phyloP scores from a whole-genome alignment of 2,888 invertebrate genomes.

The Clostera curtula region DNA sequence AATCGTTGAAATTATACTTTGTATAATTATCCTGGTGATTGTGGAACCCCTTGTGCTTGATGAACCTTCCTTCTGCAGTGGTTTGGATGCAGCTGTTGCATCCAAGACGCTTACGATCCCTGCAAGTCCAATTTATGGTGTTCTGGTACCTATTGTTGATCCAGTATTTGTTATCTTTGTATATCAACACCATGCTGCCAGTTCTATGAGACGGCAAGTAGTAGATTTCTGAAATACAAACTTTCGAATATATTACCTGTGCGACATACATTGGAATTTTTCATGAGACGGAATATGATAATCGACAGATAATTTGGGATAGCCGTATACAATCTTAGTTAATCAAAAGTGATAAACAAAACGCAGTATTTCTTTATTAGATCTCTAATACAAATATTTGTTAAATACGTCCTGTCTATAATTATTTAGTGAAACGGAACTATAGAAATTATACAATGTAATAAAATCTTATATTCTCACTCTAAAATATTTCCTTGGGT shows the following conservation, averaged over 20 bases:
- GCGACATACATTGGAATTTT: too few relatives aligned
- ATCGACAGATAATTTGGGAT: too few relatives aligned
- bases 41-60: conserved; percentile 63
- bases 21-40: conserved; percentile 66
- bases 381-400: too few relatives aligned
- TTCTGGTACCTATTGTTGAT: conserved; percentile 68
- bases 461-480: too few relatives aligned
- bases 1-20: conserved; percentile 66
- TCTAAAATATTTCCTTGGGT: too few relatives aligned
- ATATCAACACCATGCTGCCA: conserved; percentile 67
- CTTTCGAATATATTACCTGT: conserved; percentile 27
- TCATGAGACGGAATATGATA: too few relatives aligned
- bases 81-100: conserved; percentile 67
- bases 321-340: too few relatives aligned
- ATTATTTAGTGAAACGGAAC: too few relatives aligned
- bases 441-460: too few relatives aligned
- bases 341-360: too few relatives aligned
- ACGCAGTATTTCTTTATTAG: too few relatives aligned
- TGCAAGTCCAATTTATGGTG: conserved; percentile 67
- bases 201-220: conserved; percentile 67
- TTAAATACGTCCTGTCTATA: too few relatives aligned
- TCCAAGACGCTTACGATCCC: conserved; percentile 58
- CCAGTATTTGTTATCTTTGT: conserved; percentile 68
- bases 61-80: conserved; percentile 57
- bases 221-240: conserved; percentile 53